These are phyloP conservation scores for Leptothorax acervorum DNA, from an alignment of 2,888 invertebrate species.

Conservation along the genomic window DNA sequence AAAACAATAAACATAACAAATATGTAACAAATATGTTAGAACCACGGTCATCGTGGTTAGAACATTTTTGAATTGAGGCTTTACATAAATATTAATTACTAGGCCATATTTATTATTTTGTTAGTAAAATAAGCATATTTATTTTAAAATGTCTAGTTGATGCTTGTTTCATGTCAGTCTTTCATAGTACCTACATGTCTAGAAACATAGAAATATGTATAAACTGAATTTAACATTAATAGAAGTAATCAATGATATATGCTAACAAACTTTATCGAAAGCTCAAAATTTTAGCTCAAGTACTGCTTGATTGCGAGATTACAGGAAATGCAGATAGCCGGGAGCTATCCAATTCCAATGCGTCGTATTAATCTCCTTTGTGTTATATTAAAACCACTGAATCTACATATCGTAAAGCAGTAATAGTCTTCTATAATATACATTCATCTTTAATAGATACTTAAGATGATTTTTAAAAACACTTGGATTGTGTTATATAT, in stretches of 20 bases:
- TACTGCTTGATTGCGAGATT: slow-evolving; percentile 25
- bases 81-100: neutral
- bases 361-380: slow-evolving; percentile 19
- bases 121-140: neutral
- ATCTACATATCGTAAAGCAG: slow-evolving; percentile 15
- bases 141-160: neutral
- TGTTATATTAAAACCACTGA: slow-evolving; percentile 24
- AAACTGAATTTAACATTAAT: neutral
- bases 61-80: neutral
- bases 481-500: neutral
- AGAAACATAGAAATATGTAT: neutral
- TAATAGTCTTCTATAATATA: slow-evolving; percentile 14
- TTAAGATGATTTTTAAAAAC: neutral
- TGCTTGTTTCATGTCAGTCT: neutral
- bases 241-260: neutral
- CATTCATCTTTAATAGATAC: slow-evolving; percentile 2
- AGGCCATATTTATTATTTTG: neutral
- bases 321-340: slow-evolving; percentile 31
- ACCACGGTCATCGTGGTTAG: too few relatives aligned
- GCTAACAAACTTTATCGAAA: neutral
- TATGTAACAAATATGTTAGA: neutral
- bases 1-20: neutral
- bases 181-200: neutral
- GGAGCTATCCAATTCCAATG: slow-evolving; percentile 38
- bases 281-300: slow-evolving; percentile 7